A percentile compares a stretch with the other conserved stretches of the same genome.
phyloP scores from a whole-genome alignment of 1,140 invertebrate genomes.

The Sinella curviseta region DNA sequence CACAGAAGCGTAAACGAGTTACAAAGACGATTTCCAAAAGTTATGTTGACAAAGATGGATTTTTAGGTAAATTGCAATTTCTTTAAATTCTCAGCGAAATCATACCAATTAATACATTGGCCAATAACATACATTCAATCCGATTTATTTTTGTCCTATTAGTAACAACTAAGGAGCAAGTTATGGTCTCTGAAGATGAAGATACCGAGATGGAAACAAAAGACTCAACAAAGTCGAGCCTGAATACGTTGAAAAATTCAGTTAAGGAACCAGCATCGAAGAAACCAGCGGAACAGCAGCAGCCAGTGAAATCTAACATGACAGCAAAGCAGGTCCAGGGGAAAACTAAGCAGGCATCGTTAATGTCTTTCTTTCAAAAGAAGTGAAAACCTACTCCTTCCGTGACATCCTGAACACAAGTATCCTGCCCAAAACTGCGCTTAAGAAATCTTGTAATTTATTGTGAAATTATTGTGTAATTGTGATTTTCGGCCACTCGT shows the following conservation, averaged over 20 bases:
- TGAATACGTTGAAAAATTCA: not conserved
- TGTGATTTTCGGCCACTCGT: too few relatives aligned
- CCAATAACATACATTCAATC: not conserved
- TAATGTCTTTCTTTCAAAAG: slow-evolving; percentile 47
- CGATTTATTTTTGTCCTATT: slow-evolving; percentile 4
- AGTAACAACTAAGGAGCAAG: slow-evolving; percentile 31
- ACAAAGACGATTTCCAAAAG: slow-evolving; percentile 39
- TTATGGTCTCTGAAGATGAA: slow-evolving; percentile 34
- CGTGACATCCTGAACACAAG: not conserved
- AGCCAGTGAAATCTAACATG: not conserved
- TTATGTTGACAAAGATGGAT: slow-evolving; percentile 44
- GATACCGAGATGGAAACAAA: not conserved
- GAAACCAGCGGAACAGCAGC: not conserved
- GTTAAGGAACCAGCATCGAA: slow-evolving; percentile 17
- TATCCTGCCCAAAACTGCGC: not conserved
- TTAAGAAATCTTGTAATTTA: too few relatives aligned
- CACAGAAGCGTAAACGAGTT: slow-evolving; percentile 28
- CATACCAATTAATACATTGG: not conserved
- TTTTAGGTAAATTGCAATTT: slow-evolving; percentile 32
- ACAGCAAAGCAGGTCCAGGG: not conserved
- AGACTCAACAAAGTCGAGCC: not conserved
- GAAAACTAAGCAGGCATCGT: slow-evolving; percentile 43
- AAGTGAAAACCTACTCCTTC: slow-evolving; percentile 20
- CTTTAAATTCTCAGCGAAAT: not conserved
- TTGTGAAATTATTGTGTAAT: too few relatives aligned